Base-by-base conservation (phyloP, 2,797 vertebrate genomes). In the Acridotheres tristis region DNA sequence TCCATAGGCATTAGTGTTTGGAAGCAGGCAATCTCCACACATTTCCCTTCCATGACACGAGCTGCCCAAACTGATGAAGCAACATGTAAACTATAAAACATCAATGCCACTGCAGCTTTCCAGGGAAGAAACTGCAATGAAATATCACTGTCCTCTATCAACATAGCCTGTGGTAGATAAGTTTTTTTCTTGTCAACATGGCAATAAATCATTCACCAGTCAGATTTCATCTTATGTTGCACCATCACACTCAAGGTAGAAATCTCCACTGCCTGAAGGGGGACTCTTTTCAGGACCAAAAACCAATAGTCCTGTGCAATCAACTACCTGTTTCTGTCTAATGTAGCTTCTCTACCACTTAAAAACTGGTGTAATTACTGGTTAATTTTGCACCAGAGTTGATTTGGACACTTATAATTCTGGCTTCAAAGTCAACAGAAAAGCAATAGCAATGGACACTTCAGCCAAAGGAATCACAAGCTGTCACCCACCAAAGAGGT, bases 181-280 rank as follows among this genome's bases (percentile, higher is more conserved):
- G 48, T 18, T 26, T 85, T 85, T 78, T 89, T n/a, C 80, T 85
- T 80, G 67, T 80, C 80, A 87, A 58, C 71, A 9, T n/a, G n/a
- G 50, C 88, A 93, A 47, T 90, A 94, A 96, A 90, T 90, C 93
- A 89, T 38, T 94, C 89, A 61, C 71, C 65, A 82, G 79, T 77
- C 71, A 80, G 54, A 93, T 87, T 87, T 61, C 71, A 86, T 78
- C 71, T 23, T 30, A 67, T 1, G 2, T 16, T 72, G 19, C 8
- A 10, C 67, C 80, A 82, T 61, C 74, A 65, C 7, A 21, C 11
- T 57, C 36, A 54, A 77, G 53, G 89, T 57, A 30, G 76, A 69
- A 90, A 47, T 65, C 42, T 63, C 45, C 59, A 61, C 27, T 23
- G 27, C 69, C 36, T 62, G 32, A 79, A 78, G 23, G 51, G 22